phyloP scores from a whole-genome alignment of 1,140 invertebrate genomes.

The Drosophila tristis region DNA sequence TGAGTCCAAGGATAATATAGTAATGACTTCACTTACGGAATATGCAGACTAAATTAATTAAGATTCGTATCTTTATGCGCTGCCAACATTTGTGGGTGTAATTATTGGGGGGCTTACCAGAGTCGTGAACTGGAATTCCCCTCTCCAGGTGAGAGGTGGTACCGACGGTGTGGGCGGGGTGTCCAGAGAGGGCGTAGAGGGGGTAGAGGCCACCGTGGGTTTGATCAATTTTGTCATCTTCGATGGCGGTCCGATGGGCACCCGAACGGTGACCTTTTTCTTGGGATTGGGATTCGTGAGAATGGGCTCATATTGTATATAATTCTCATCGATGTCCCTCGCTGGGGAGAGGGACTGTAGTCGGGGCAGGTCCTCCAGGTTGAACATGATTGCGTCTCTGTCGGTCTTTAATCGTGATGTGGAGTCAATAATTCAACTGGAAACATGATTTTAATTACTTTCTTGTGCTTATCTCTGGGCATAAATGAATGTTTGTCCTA shows the following conservation, averaged over 20 bases:
- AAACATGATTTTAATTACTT: slow-evolving; percentile 9
- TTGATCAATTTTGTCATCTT: slow-evolving; percentile 56
- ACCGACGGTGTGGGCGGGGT: slow-evolving; percentile 35
- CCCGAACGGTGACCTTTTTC: slow-evolving; percentile 27
- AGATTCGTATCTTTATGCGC: slow-evolving; percentile 5
- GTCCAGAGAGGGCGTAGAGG: slow-evolving; percentile 27
- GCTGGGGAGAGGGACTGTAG: slow-evolving; percentile 77
- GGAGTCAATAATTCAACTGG: slow-evolving; percentile 34
- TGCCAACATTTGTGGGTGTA: slow-evolving; percentile 3
- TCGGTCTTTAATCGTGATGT: slow-evolving; percentile 22
- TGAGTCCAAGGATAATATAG: too few species aligned
- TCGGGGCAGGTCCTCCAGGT: slow-evolving; percentile 77
- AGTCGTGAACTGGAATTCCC: slow-evolving; percentile 35
- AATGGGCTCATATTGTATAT: not conserved
- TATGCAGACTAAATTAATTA: too few species aligned
- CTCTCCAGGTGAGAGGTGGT: slow-evolving; percentile 5
- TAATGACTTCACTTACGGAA: too few species aligned
- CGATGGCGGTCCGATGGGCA: slow-evolving; percentile 44
- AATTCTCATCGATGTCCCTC: slow-evolving; percentile 58
- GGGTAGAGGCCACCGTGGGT: slow-evolving; percentile 57
- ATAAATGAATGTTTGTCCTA: too few species aligned
- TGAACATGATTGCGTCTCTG: slow-evolving; percentile 57
- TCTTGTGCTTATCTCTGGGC: not conserved
- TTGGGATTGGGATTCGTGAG: slow-evolving; percentile 27
- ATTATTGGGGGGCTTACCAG: slow-evolving; percentile 21